phyloP scores from a whole-genome alignment of 2,797 vertebrate species.

The Urosaurus nigricauda region DNA sequence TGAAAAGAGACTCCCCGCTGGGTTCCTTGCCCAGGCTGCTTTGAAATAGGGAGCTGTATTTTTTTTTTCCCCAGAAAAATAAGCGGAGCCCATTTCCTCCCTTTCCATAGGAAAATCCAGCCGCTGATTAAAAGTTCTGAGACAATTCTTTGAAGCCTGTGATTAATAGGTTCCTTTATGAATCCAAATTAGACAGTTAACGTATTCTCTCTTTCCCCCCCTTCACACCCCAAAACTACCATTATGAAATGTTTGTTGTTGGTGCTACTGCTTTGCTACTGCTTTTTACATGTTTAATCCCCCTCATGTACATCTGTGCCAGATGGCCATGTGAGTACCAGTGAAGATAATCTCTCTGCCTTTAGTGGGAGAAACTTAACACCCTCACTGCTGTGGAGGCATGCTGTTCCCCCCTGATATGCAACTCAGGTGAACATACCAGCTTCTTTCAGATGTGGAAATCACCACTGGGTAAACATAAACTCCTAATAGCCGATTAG shows the following conservation, averaged over 20 bases:
- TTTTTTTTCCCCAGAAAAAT: slow-evolving; percentile 47
- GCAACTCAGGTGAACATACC: slow-evolving; percentile 19
- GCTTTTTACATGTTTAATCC: slow-evolving; percentile 69
- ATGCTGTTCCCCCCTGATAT: background rate
- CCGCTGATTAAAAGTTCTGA: slow-evolving; percentile 76
- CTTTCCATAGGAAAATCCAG: slow-evolving; percentile 63
- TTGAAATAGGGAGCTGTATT: slow-evolving; percentile 58
- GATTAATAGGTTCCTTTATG: slow-evolving; percentile 76
- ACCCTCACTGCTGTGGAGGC: background rate
- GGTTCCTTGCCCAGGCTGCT: slow-evolving; percentile 57
- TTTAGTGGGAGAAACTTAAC: slow-evolving; percentile 31
- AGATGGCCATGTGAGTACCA: slow-evolving; percentile 59
- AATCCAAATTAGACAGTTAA: slow-evolving; percentile 73
- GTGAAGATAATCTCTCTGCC: slow-evolving; percentile 51
- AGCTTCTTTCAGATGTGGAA: slow-evolving; percentile 16
- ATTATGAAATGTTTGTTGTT: slow-evolving; percentile 64
- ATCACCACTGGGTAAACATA: slow-evolving; percentile 25
- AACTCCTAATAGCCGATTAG: background rate
- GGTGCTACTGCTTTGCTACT: slow-evolving; percentile 26
- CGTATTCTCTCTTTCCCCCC: slow-evolving; percentile 32
- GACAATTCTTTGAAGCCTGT: slow-evolving; percentile 72
- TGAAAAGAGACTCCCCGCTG: slow-evolving; percentile 69
- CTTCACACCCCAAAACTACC: slow-evolving; percentile 50
- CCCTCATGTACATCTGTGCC: slow-evolving; percentile 55
- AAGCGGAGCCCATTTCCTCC: slow-evolving; percentile 47